Base-by-base conservation (phyloP, 2,888 invertebrate species). In the Tinea pellionella region DNA sequence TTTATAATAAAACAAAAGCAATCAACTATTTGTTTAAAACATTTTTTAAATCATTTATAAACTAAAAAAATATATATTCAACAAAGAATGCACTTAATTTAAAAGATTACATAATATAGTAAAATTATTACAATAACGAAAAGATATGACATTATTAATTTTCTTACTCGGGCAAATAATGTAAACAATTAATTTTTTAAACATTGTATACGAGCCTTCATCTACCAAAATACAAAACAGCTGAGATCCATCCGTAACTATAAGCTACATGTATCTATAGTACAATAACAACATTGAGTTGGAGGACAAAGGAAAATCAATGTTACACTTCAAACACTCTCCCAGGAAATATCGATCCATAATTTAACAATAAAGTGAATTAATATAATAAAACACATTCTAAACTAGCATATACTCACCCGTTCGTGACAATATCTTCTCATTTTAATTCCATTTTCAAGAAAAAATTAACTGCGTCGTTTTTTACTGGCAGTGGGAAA, bases 401-500 rank as follows among this genome's bases (percentile, higher is more conserved):
- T 24, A 19, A 53, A 19, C 24, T 9, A 53, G 8, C 24, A n/a
- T 16, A 64, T 64, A 72, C 78, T 76, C 64, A 86, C 87, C 83
- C 79, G 77, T 70, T 73, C 74, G 73, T 72, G 68, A 67, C 72
- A 73, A 76, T 74, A 71, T 73, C 75, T 75, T 77, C 69, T 85
- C 86, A 88, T 85, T 85, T 79, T 85, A 80, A 77, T 77, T 78
- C 80, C 88, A 88, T 87, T 80, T 84, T 78, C 72, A 66, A 71
- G 74, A 77, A 82, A 67, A 80, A 80, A 79, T 80, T 78, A 89
- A 90, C 89, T 90, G 90, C 90, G 90, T 90, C 89, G 89, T 90
- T 80, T 80, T 19, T 70, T 74, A 77, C 79, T 88, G 80, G 84
- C 85, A 85, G 82, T 85, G 81, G 82, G 82, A 84, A 84, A 84